phyloP scores from a whole-genome alignment of 2,113 vertebrate species.

The Anguilla rostrata region DNA sequence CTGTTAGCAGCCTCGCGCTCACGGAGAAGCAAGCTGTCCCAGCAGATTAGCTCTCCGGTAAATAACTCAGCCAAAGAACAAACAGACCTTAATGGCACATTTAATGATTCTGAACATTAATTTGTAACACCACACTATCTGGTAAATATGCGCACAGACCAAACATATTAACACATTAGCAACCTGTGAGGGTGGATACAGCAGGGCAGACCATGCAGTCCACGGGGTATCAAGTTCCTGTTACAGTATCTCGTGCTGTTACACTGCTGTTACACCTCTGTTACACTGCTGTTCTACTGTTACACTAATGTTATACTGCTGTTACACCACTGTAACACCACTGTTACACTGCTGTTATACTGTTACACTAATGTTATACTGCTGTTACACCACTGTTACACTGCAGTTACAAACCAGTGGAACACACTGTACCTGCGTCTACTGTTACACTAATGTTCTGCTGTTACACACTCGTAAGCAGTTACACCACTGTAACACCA shows the following conservation, averaged over 20 bases:
- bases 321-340: too few species aligned
- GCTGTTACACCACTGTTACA: too few species aligned
- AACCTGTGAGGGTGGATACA: neutral
- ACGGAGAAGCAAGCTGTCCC: neutral
- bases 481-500: too few species aligned
- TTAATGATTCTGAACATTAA: neutral
- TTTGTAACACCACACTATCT: neutral
- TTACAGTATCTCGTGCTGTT: neutral
- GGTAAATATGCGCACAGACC: neutral
- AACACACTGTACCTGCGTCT: too few species aligned
- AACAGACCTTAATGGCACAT: neutral
- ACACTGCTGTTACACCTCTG: neutral
- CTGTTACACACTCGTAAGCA: too few species aligned
- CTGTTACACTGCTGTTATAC: too few species aligned
- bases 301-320: too few species aligned
- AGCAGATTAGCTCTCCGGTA: neutral
- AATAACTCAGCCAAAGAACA: neutral
- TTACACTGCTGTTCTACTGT: too few species aligned
- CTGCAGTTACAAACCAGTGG: too few species aligned
- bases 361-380: too few species aligned
- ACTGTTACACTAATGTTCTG: too few species aligned
- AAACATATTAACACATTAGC: neutral
- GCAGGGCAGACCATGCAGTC: neutral
- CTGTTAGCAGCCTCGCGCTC: neutral
- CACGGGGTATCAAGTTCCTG: constrained; percentile 4